These are phyloP conservation scores for Cotesia vestalis DNA, from an alignment of 1,140 invertebrate species.

Conservation along the genomic window DNA sequence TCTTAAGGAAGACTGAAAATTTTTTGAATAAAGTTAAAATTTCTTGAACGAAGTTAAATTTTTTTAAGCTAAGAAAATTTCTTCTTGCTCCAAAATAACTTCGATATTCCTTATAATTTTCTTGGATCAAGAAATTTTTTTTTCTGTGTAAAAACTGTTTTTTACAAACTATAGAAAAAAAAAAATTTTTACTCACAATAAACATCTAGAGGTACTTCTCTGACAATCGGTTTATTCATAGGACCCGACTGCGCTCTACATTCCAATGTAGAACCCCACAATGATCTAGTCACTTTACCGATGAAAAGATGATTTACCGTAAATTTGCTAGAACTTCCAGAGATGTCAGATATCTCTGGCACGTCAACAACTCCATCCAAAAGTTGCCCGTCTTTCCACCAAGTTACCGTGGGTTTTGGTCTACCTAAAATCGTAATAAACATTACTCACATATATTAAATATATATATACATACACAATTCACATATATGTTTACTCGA, in stretches of 20 bases:
- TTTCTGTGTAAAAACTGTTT: background rate
- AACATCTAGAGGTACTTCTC: slow-evolving; percentile 73
- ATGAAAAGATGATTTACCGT: slow-evolving; percentile 76
- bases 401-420: slow-evolving; percentile 78
- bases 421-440: slow-evolving; percentile 64
- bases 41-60: too few relatives aligned
- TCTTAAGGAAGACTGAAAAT: too few relatives aligned
- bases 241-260: slow-evolving; percentile 76
- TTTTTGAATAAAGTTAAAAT: too few relatives aligned
- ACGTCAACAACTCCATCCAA: slow-evolving; percentile 74
- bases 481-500: background rate
- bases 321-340: slow-evolving; percentile 65
- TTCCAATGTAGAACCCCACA: slow-evolving; percentile 72
- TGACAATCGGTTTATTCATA: slow-evolving; percentile 65
- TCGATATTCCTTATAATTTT: too few relatives aligned
- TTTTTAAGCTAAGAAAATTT: too few relatives aligned
- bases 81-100: too few relatives aligned
- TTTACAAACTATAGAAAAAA: slow-evolving; percentile 16
- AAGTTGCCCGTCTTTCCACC: slow-evolving; percentile 79
- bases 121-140: too few relatives aligned
- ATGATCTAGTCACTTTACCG: slow-evolving; percentile 69
- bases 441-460: background rate
- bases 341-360: slow-evolving; percentile 65
- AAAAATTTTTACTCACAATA: slow-evolving; percentile 69
- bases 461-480: background rate